A percentile compares a stretch with the other conserved stretches of the same genome.
These are phyloP conservation scores for Acanthopagrus latus DNA, from an alignment of 2,797 vertebrate genomes.

Conservation along the genomic window DNA sequence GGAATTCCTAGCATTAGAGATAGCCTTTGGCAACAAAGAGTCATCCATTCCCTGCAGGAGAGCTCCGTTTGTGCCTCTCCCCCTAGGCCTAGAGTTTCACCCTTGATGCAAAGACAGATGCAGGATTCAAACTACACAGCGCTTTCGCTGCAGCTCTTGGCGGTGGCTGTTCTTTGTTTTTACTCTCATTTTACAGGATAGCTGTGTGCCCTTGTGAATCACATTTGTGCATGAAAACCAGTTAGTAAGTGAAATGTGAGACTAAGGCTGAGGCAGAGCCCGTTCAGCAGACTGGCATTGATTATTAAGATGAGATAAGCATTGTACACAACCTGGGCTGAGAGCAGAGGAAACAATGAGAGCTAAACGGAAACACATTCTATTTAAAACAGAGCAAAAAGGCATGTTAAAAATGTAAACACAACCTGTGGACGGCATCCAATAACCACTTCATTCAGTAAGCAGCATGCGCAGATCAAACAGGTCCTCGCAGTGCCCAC, in stretches of 20 bases:
- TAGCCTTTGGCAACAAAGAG: constrained; percentile 32
- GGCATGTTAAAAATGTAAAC: constrained; percentile 39
- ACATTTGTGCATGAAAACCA: constrained; percentile 40
- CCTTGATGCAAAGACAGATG: constrained; percentile 36
- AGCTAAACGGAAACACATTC: constrained; percentile 9
- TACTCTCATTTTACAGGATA: constrained; percentile 1
- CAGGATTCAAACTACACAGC: constrained; percentile 32
- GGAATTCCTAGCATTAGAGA: constrained; percentile 37
- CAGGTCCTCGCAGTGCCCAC: constrained; percentile 40
- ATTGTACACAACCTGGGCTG: neutral
- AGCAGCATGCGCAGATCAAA: constrained; percentile 45
- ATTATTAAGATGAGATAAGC: constrained; percentile 42
- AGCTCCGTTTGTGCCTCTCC: constrained; percentile 14
- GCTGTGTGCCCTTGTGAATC: constrained; percentile 44
- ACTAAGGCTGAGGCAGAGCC: constrained; percentile 3
- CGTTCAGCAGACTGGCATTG: constrained; percentile 39
- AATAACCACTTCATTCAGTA: constrained; percentile 36
- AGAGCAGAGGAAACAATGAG: neutral
- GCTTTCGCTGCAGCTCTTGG: constrained; percentile 9
- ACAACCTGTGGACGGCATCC: constrained; percentile 34
- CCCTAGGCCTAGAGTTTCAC: constrained; percentile 16
- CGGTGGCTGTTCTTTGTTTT: neutral
- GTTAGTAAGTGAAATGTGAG: constrained; percentile 52
- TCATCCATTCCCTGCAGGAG: constrained; percentile 28
- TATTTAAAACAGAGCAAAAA: constrained; percentile 31